Evolutionary conservation across 2,113 vertebrate species (phyloP), one percentile per base, ranked within the genome.

Genomic region (Phaethon lepturus): DNA sequence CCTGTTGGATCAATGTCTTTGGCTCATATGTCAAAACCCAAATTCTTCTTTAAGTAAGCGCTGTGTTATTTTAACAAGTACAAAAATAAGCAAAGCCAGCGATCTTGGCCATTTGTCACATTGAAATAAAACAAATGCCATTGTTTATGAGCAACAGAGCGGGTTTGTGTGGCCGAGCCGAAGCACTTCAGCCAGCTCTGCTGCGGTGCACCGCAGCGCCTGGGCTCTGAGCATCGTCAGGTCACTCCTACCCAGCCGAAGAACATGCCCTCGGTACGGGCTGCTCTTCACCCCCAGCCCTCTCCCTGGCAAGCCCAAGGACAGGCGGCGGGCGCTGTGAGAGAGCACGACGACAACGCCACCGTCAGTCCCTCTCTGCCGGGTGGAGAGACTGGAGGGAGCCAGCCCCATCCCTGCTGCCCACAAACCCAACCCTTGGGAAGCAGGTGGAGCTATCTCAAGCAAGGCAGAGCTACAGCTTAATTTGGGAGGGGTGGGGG

Each of bases 191-290:
- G 88, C 45, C n/a, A 53, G 56, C 86, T 75, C 76, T 68, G 44
- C 59, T 33, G 42, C 3, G 25, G 64, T 3, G 33, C 25, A 23
- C 7, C 6, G 3, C 56, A 26, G 72, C 1, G 1, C 50, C 35
- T 1, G 3, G 18, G 45, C 40, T 19, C 73, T 29, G 17, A 59
- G 44, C 11, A 0, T 17, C 15, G 11, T 10, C 3, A 3, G 50
- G 44, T 29, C 81, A 17, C 33, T 45, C 58, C 17, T 33, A 24
- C 14, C 28, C 55, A 35, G 75, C 38, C 91, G 58, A 49, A 66
- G 77, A 78, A 28, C 49, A 31, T 2, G 2, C 5, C 50, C 59
- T 78, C 0, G 1, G 55, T 23, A 74, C 3, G 1, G n/a, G 47
- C 42, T 74, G 59, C 19, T 59, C 80, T 44, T 40, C 31, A 0